Base-by-base conservation (phyloP, 2,797 vertebrate species). In the Botia almorhae region DNA sequence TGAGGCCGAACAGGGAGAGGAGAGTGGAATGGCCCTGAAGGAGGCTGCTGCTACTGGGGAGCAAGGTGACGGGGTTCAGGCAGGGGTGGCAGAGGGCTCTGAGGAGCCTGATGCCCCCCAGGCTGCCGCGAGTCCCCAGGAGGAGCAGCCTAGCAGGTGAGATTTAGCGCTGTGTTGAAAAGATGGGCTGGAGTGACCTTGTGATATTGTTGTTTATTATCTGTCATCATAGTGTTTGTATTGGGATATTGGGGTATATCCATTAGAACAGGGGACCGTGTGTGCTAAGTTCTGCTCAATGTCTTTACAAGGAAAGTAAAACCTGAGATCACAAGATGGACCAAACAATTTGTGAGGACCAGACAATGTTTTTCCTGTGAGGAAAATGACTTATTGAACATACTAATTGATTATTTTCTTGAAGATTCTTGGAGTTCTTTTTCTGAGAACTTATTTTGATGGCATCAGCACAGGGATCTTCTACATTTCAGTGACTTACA, bases 131-230 rank as follows among this genome's bases (percentile, higher is more conserved):
- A 88, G 88, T 80, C 83, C 91, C 29, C 85, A 85, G 83, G 87
- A 91, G 75, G 90, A 92, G 80, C 85, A 89, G 84, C 84, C 88
- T 51, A 86, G 87, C 84, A 87, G 92, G 93, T 94, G 89, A 93
- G 93, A 85, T 26, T 58, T 39, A 75, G 56, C 71, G 76, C 60
- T 39, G 13, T n/a, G 50, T 23, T 29, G 7, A 17, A 78, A 43
- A 69, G 61, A 69, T 12, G 11, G 29, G 48, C 33, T 65, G 55
- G 23, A 33, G 50, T 19, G 51, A 58, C 4, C 36, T 75, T 33
- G 10, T 60, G 10, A 46, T 46, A 46, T 11, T 46, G 43, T 46
- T 11, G 43, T 46, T 46, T 11, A 8, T 46, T 46, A 46, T 46
- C 43, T 11, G 43, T 58, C 55, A 58, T 17, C 50, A 16, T 53